Evolutionary conservation across 2,113 vertebrate genomes (phyloP), one percentile per base, ranked within the genome.

Genomic region (Aspidoscelis tigris): DNA sequence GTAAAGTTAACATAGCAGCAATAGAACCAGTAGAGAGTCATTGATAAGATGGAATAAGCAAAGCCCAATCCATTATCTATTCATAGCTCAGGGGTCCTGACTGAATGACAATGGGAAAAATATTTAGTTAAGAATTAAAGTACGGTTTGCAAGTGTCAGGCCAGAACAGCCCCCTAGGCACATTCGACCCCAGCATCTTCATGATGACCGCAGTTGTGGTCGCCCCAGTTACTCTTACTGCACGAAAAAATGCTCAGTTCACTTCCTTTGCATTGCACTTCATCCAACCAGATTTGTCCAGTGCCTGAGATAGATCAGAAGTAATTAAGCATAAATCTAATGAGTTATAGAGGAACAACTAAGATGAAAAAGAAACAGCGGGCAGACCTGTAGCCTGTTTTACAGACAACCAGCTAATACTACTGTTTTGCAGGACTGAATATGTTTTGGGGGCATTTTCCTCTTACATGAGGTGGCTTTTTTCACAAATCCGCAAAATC

Each of bases 1-100:
- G 98, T 84, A 98, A 94, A 20, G 98, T 99, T 83, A 95, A 47
- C 24, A 98, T 78, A 61, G 98, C 92, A 53, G 98, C 98, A 92
- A 98, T 92, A 33, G 33, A 33, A 33, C 33, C 33, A 33, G 33
- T 33, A 33, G 33, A 33, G 33, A 33, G 33, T 33, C 33, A 33
- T 33, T 43, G 47, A 10, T 77, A 65, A 18, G 68, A 33, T 18
- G 24, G 61, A 33, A 66, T 39, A 9, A 58, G 12, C 24, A 9
- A 61, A 44, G 21, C 6, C 14, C 33, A 81, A 70, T n/a, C 18
- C 11, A 41, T 41, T 72, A 3, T 65, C 20, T 43, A 7, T 9
- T 16, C 33, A 33, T 71, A 3, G 0, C 0, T 21, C 47, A 81
- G 24, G 50, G 4, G n/a, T 68, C 7, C 7, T 47, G 24, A 50